Conservation (phyloP, 2,113 vertebrate genomes). For the Pseudois nayaur region DNA sequence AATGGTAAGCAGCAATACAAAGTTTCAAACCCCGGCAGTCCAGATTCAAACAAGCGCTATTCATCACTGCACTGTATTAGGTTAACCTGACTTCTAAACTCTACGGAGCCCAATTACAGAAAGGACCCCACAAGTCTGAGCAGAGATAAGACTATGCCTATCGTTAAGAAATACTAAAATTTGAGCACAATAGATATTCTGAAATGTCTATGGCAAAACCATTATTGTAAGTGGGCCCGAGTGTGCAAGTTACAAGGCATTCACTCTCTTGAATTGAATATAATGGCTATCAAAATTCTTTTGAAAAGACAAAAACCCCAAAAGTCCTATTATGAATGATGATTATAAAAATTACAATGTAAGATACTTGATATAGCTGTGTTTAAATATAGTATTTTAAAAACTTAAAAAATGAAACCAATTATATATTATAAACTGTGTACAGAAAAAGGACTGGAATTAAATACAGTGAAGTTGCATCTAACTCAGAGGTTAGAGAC, state of each 20-base stretch:
- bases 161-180: conserved; percentile 7
- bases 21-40: neutral
- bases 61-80: neutral
- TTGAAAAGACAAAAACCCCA: conserved; percentile 13
- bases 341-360: conserved; percentile 35
- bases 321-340: conserved; percentile 9
- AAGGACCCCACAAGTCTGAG: neutral
- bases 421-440: neutral
- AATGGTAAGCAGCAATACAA: neutral
- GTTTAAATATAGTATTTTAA: conserved; percentile 13
- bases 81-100: neutral
- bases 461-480: conserved; percentile 18
- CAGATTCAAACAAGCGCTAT: neutral
- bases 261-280: neutral
- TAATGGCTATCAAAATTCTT: neutral
- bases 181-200: neutral
- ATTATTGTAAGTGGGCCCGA: neutral
- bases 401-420: conserved; percentile 37
- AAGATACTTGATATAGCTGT: neutral
- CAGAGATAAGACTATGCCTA: neutral
- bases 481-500: conserved; percentile 47
- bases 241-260: neutral
- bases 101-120: neutral
- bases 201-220: conserved; percentile 4
- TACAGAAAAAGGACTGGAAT: neutral